Base-by-base conservation (phyloP, 1,140 invertebrate species). In the Helicoverpa armigera region DNA sequence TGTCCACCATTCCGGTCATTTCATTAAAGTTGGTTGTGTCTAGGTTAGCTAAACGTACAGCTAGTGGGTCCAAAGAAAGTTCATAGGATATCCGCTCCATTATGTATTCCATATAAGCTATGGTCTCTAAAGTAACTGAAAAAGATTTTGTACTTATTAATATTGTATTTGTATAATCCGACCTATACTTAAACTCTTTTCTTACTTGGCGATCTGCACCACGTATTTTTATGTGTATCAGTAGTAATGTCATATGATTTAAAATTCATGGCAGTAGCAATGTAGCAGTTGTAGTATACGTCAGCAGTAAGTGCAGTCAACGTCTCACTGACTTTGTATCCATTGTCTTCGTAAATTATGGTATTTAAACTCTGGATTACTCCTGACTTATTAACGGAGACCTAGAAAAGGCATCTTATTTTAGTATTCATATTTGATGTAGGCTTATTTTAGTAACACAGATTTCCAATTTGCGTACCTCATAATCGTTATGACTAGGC, bases 21-120 rank as follows among this genome's bases (percentile, higher is more conserved):
- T 67, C 63, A 7, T 14, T 35, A 14, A 60, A 67, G 3, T 79
- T 53, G n/a, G n/a, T 54, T 60, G 14, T 58, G 43, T 60, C 35
- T 29, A 79, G 13, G 31, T 98, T 98, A 9, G 91, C 91, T 61
- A 96, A 83, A 65, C 96, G 94, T 0, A 98, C 96, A 83, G 97
- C 95, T 1, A 96, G 63, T 0, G 97, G 96, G 94, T 98, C 97
- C 80, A 96, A 95, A 2, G 95, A 95, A 5, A 97, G 86, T 50
- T 90, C 94, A 61, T 95, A 95, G 0, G 97, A 96, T 76, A 98
- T 97, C 87, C 98, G 97, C 80, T 98, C 98, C 96, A 98, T 97
- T 12, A 98, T 96, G 65, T 95, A 96, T 91, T 98, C 98, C 29
- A 96, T 96, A 85, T 96, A 94, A 11, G 95, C 96, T 12, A 97